A percentile compares a stretch with the other conserved stretches of the same genome.
Conservation (phyloP, 2,113 vertebrate genomes). For the Pseudopipra pipra region DNA sequence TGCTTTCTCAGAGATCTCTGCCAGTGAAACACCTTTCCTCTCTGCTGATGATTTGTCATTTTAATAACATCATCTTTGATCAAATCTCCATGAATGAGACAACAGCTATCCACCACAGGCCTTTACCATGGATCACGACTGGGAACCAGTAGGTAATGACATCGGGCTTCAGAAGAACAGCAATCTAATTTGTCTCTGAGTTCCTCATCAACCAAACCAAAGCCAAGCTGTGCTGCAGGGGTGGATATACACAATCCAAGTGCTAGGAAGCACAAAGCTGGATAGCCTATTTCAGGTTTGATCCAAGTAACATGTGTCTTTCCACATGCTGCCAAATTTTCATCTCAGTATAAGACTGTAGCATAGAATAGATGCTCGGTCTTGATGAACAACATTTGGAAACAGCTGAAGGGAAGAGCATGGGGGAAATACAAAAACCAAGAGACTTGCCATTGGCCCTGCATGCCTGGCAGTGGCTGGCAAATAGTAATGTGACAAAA, state of each 20-base stretch:
- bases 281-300: not conserved
- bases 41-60: not conserved
- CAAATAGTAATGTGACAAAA: not conserved
- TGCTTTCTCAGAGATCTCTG: not conserved
- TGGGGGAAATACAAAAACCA: not conserved
- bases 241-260: not conserved
- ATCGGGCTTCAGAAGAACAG: not conserved
- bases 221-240: not conserved
- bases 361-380: not conserved
- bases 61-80: not conserved
- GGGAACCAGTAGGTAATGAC: not conserved
- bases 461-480: not conserved
- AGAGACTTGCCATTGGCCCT: not conserved
- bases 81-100: not conserved
- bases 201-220: not conserved
- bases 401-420: not conserved
- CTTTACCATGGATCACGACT: not conserved
- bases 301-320: not conserved
- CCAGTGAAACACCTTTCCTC: not conserved
- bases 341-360: not conserved
- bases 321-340: not conserved
- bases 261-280: not conserved
- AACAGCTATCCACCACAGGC: not conserved
- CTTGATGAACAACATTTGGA: not conserved
- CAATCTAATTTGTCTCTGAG: not conserved